A percentile compares a stretch with the other conserved stretches of the same genome.
These are phyloP conservation scores for Tangara arthus DNA, from an alignment of 2,797 vertebrate species.

Conservation along the genomic window DNA sequence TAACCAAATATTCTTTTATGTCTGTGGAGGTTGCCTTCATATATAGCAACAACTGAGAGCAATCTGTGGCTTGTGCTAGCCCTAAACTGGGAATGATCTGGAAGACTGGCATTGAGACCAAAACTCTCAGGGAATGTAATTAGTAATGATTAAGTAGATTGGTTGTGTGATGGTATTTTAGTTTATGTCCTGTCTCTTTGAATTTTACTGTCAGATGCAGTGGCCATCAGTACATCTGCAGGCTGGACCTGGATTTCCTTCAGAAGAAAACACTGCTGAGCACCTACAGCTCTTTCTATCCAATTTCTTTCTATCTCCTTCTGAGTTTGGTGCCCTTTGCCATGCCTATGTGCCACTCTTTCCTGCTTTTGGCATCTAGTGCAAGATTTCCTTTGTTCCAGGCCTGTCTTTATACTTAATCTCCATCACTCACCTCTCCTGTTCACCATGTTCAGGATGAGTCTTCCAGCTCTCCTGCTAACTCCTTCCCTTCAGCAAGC, in stretches of 20 bases:
- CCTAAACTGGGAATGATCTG: not conserved
- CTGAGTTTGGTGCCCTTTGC: not conserved
- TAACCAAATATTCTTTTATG: not conserved
- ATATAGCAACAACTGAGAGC: not conserved
- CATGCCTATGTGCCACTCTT: not conserved
- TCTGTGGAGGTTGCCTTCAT: not conserved
- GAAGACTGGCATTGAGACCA: not conserved
- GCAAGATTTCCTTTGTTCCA: not conserved
- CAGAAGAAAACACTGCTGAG: not conserved
- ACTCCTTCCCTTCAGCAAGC: not conserved
- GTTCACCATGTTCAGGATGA: not conserved
- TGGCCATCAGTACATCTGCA: accelerated
- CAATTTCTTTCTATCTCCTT: not conserved
- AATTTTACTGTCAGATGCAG: not conserved
- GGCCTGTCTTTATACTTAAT: not conserved
- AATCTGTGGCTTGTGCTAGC: not conserved
- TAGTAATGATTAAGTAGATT: not conserved
- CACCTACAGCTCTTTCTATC: not conserved
- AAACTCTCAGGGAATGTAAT: not conserved
- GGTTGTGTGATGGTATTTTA: not conserved
- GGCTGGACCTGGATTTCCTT: not conserved
- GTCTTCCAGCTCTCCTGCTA: not conserved
- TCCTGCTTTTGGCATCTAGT: not conserved
- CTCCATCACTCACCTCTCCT: not conserved
- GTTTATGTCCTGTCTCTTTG: not conserved